Base-by-base conservation (phyloP, 64 coral and sea anemone species). In the Actinia equina region DNA sequence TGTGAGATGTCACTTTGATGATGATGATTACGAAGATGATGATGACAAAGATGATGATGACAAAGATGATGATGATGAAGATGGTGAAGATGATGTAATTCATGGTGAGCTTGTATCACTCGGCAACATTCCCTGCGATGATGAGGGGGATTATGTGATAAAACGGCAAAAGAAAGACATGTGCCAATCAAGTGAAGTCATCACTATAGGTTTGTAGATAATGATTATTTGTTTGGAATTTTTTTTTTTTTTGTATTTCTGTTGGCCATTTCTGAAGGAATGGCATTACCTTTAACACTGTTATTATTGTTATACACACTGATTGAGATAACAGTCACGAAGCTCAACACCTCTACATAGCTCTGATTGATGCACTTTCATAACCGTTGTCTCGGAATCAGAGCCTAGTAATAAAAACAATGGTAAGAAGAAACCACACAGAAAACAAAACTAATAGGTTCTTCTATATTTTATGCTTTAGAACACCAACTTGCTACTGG, bases 401-500 rank as follows among this genome's bases (percentile, higher is more conserved):
- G 30, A 0, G 30, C 30, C 30, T 37, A 37, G 30, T 1, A 37
- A 37, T 37, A 37, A 37, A n/a, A n/a, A n/a, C n/a, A n/a, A n/a
- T n/a, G n/a, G n/a, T n/a, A n/a, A n/a, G n/a, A n/a, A n/a, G n/a
- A n/a, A n/a, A n/a, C n/a, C n/a, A n/a, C n/a, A n/a, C n/a, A n/a
- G n/a, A n/a, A n/a, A 37, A 1, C 30, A 37, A 37, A 37, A 37
- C 0, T 37, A 37, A 37, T 37, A 37, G 0, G 30, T 37, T 37
- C 1, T 37, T 37, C 0, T 37, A 37, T 37, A 22, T 69, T 44
- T 76, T 44, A 6, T 83, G 71, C 19, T 51, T 71, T 44, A 95
- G 94, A 92, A 64, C 94, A 95, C 44, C 43, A 84, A 59, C 77
- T 95, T 44, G 91, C 90, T 27, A 89, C 94, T 52, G 13, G 84